These are phyloP conservation scores for Galerucella calmariensis DNA, from an alignment of 2,888 invertebrate genomes.

Conservation along the genomic window DNA sequence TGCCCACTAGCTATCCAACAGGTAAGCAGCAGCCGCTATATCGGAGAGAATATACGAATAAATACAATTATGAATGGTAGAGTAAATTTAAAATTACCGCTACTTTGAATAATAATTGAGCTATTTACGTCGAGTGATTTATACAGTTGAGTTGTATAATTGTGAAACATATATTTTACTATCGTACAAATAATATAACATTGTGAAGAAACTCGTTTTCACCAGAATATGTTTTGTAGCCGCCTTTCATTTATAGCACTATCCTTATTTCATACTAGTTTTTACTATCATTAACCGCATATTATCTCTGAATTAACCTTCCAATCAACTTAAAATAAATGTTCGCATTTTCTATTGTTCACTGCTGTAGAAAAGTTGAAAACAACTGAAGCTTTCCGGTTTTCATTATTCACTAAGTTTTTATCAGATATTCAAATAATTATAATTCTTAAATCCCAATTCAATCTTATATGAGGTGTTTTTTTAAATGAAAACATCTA, in stretches of 20 bases:
- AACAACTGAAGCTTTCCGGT: too few species aligned
- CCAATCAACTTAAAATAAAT: background rate
- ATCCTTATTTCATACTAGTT: background rate
- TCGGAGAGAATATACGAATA: background rate
- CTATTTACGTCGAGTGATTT: background rate
- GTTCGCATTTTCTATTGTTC: too few species aligned
- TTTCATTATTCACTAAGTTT: too few species aligned
- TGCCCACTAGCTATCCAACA: constrained; percentile 1
- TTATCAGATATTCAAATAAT: too few species aligned
- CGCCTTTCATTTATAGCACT: background rate
- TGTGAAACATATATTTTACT: background rate
- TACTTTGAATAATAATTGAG: background rate
- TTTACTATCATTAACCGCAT: too few species aligned
- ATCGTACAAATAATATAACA: background rate
- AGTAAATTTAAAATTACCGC: background rate
- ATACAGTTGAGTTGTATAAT: background rate
- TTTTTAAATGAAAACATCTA: too few species aligned
- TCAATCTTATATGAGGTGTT: too few species aligned
- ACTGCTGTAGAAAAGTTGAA: too few species aligned
- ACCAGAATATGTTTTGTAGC: background rate
- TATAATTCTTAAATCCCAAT: too few species aligned
- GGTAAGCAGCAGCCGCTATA: background rate
- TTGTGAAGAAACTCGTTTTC: background rate
- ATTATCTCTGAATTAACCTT: background rate
- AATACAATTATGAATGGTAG: background rate